Conservation (phyloP, 2,113 vertebrate species). For the Lota lota region DNA sequence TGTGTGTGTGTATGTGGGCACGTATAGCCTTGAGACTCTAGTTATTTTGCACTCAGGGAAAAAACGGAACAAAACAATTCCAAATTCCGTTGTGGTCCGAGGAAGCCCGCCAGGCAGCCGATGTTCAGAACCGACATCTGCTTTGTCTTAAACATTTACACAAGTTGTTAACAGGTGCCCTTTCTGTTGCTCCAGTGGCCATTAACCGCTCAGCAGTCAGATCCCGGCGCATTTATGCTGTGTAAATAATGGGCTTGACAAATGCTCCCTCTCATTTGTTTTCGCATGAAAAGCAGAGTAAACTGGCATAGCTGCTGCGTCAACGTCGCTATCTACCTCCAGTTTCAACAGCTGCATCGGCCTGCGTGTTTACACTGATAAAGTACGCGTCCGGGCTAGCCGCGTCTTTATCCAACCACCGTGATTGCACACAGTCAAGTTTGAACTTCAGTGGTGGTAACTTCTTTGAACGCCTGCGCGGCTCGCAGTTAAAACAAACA, state of each 20-base stretch:
- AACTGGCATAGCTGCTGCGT: neutral
- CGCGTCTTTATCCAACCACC: neutral
- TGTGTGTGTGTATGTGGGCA: no score
- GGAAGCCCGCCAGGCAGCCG: neutral
- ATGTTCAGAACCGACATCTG: conserved; percentile 26
- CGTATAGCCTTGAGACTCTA: conserved; percentile 6
- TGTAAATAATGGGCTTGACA: conserved; percentile 16
- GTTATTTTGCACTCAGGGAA: neutral
- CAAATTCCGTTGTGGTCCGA: neutral
- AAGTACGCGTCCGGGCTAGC: neutral
- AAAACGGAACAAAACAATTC: no score
- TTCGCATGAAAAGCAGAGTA: neutral
- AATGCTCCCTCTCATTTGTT: neutral
- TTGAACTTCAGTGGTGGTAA: neutral
- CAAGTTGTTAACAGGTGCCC: conserved; percentile 40
- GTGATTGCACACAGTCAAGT: neutral
- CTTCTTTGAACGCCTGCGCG: neutral
- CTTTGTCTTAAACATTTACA: conserved; percentile 16
- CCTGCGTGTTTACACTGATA: neutral
- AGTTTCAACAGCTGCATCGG: neutral
- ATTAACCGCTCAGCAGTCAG: conserved; percentile 13
- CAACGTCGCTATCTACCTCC: neutral
- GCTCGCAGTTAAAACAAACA: conserved; percentile 9
- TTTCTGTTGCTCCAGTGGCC: conserved; percentile 8
- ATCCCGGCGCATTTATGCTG: neutral